Percentiles rank a stretch among this genome's conserved stretches.
Conservation (phyloP, 2,888 invertebrate species). For the Euclidia mi region DNA sequence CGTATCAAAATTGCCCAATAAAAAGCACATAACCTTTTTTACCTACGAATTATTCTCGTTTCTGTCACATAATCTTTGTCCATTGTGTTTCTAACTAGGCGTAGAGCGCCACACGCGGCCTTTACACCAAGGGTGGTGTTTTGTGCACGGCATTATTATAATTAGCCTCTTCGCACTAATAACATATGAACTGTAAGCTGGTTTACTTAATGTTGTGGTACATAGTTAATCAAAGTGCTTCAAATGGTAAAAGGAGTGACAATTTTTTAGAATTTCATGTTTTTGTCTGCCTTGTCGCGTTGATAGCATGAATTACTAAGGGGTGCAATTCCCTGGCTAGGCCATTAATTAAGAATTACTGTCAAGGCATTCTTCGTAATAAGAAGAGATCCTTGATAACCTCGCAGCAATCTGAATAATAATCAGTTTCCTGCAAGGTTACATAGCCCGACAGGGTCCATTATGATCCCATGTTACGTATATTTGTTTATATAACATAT, state of each 20-base stretch:
- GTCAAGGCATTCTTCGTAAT: too few relatives aligned
- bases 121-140: conserved; percentile 68
- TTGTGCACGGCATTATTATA: conserved; percentile 70
- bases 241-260: neutral
- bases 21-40: neutral
- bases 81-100: conserved; percentile 65
- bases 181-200: conserved; percentile 66
- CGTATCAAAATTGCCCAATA: neutral
- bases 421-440: too few relatives aligned
- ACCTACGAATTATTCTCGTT: neutral
- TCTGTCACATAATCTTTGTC: conserved; percentile 38
- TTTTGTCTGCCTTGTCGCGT: too few relatives aligned
- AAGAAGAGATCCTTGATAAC: too few relatives aligned
- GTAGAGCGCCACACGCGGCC: conserved; percentile 68
- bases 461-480: too few relatives aligned
- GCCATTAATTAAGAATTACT: too few relatives aligned
- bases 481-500: too few relatives aligned
- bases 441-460: too few relatives aligned
- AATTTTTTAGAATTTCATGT: neutral
- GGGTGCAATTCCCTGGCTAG: too few relatives aligned
- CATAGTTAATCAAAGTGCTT: too few relatives aligned
- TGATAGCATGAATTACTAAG: too few relatives aligned
- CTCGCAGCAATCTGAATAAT: too few relatives aligned
- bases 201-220: conserved; percentile 62
- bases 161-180: conserved; percentile 81